Evolutionary conservation across 2,888 invertebrate species (phyloP).

Genomic region (Carcina quercana): DNA sequence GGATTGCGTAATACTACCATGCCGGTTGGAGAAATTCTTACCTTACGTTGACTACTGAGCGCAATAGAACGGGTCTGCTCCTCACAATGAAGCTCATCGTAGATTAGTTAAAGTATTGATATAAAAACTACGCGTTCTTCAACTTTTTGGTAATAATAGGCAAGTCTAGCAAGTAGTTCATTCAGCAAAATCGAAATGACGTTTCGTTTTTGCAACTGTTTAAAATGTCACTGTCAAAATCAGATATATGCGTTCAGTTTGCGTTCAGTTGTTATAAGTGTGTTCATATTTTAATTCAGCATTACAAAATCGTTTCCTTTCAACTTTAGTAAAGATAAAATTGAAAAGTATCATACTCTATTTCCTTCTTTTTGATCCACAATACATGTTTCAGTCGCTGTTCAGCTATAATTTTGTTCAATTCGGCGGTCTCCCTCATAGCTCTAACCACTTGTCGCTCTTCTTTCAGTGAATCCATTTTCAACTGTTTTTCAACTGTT

Average conservation of each 20-base stretch:
- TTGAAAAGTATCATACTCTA: constrained; percentile 37
- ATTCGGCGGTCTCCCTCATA: constrained; percentile 74
- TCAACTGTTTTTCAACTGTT: constrained; percentile 46
- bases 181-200: constrained; percentile 1
- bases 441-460: constrained; percentile 54
- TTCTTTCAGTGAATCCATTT: constrained; percentile 57
- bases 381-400: constrained; percentile 70
- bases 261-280: too few species aligned
- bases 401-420: constrained; percentile 76
- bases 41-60: constrained; percentile 48
- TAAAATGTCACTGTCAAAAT: too few species aligned
- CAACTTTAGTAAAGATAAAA: too few species aligned
- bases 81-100: constrained; percentile 51
- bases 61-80: constrained; percentile 38
- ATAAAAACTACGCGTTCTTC: too few species aligned
- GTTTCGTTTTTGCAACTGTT: neutral
- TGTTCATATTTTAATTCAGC: too few species aligned
- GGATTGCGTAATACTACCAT: constrained; percentile 48
- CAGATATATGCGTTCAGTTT: too few species aligned
- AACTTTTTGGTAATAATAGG: too few species aligned
- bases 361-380: constrained; percentile 60
- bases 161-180: too few species aligned
- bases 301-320: too few species aligned
- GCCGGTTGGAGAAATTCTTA: constrained; percentile 34
- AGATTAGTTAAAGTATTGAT: constrained; percentile 5